Percentiles rank a stretch among this genome's conserved stretches.
phyloP scores from a whole-genome alignment of 2,888 invertebrate genomes.

The Platycheirus albimanus region DNA sequence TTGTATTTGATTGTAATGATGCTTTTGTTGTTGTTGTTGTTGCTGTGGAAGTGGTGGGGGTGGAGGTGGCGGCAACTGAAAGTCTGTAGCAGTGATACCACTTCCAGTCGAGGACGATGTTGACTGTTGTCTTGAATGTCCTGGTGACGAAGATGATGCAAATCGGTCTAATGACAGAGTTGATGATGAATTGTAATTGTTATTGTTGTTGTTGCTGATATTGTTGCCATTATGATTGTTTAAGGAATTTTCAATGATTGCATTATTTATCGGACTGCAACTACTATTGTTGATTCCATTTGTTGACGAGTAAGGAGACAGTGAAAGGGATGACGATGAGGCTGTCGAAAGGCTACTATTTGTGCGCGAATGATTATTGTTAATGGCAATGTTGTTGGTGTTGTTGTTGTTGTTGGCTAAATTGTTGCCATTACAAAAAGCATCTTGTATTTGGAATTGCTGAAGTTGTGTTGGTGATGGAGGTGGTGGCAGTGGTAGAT shows the following conservation, averaged over 20 bases:
- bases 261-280: slow-evolving; percentile 64
- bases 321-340: slow-evolving; percentile 79
- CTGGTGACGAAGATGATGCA: slow-evolving; percentile 76
- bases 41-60: slow-evolving; percentile 76
- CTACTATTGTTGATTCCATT: slow-evolving; percentile 74
- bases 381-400: slow-evolving; percentile 74
- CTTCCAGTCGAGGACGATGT: slow-evolving; percentile 77
- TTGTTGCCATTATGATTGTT: slow-evolving; percentile 71
- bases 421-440: slow-evolving; percentile 47
- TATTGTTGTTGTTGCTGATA: slow-evolving; percentile 59
- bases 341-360: slow-evolving; percentile 81
- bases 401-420: slow-evolving; percentile 53
- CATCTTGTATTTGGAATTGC: slow-evolving; percentile 77
- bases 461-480: slow-evolving; percentile 81
- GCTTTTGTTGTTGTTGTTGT: slow-evolving; percentile 61
- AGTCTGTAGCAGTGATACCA: slow-evolving; percentile 76
- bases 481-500: slow-evolving; percentile 81
- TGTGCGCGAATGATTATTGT: slow-evolving; percentile 80
- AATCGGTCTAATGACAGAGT: slow-evolving; percentile 78
- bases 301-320: slow-evolving; percentile 75
- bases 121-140: slow-evolving; percentile 80
- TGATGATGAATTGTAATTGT: slow-evolving; percentile 75
- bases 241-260: slow-evolving; percentile 73
- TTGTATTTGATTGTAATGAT: slow-evolving; percentile 74
- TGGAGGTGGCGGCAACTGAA: slow-evolving; percentile 76